Base-by-base conservation (phyloP, 2,888 invertebrate genomes). In the Diarsia dahlii region DNA sequence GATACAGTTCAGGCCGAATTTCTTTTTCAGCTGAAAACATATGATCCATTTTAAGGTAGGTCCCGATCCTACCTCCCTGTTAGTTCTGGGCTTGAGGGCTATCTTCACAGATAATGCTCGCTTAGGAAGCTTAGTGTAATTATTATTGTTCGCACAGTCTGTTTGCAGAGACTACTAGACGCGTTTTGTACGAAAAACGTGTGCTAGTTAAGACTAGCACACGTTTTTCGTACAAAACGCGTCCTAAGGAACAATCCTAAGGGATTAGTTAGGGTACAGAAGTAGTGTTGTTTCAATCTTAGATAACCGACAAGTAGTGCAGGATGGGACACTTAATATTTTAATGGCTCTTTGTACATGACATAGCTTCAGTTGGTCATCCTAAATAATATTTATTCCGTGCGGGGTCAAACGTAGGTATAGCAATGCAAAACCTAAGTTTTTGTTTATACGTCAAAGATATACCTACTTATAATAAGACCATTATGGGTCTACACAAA, bases 31-130 rank as follows among this genome's bases (percentile, higher is more conserved):
- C 18, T 60, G 9, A 28, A 58, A 60, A 60, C 28, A 18, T 28
- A 28, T 0, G 9, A 28, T 60, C 28, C 18, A 34, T 9, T 18
- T 60, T 34, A 18, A 34, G 18, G 60, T 18, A 28, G 34, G 34
- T 34, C 34, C 18, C n/a, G n/a, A n/a, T n/a, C n/a, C 28, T 28
- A 28, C 58, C 9, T 71, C 70, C 76, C 74, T 75, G 76, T 81
- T 76, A 74, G 63, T 78, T 67, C 54, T 66, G 46, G 78, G 76
- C 66, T 77, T 66, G 54, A 68, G 54, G 75, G 60, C 84, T 81
- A 74, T 67, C 80, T 75, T 15, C 23, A n/a, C 4, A 78, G 73
- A 82, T 82, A 85, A 84, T 84, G 71, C 72, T 71, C 23, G 56
- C 20, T 81, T 50, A 68, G 70, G 67, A 71, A 54, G 76, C 68